Conservation (phyloP, 2,888 invertebrate species). For the Aproaerema taeniolella region DNA sequence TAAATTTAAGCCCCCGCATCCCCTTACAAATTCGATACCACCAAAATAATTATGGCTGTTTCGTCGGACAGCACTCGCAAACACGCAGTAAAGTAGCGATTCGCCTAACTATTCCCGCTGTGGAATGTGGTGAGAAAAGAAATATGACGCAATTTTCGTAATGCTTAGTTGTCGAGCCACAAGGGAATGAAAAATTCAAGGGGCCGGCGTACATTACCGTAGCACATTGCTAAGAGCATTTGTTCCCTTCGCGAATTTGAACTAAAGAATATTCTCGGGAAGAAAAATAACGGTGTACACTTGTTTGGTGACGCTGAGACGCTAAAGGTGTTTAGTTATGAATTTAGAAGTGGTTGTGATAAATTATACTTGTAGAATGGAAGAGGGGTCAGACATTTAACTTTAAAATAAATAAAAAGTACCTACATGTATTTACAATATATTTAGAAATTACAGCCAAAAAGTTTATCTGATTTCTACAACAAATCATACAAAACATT, state of each 20-base stretch:
- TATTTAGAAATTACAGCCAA: too few relatives aligned
- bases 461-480: too few relatives aligned
- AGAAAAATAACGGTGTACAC: conserved; percentile 40
- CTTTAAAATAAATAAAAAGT: too few relatives aligned
- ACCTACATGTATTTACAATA: too few relatives aligned
- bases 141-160: conserved; percentile 77
- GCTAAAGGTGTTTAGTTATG: background rate
- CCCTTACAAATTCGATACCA: conserved; percentile 6
- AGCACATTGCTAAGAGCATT: conserved; percentile 67
- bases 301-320: conserved; percentile 17
- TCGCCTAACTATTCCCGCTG: conserved; percentile 59
- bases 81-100: conserved; percentile 49
- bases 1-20: background rate
- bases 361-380: too few relatives aligned
- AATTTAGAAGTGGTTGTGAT: too few relatives aligned
- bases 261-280: conserved; percentile 52
- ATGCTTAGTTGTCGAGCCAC: conserved; percentile 75
- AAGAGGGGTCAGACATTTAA: too few relatives aligned
- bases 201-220: conserved; percentile 66
- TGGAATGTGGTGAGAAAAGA: conserved; percentile 62
- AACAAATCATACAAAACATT: too few relatives aligned
- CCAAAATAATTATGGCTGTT: conserved; percentile 29
- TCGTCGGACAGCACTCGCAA: conserved; percentile 31
- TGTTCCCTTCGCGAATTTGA: conserved; percentile 56
- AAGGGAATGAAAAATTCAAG: conserved; percentile 76